Percentiles rank a stretch among this genome's conserved stretches.
Conservation (phyloP, 53 echinoderm and acorn worm genomes). For the Holothuria scabra region DNA sequence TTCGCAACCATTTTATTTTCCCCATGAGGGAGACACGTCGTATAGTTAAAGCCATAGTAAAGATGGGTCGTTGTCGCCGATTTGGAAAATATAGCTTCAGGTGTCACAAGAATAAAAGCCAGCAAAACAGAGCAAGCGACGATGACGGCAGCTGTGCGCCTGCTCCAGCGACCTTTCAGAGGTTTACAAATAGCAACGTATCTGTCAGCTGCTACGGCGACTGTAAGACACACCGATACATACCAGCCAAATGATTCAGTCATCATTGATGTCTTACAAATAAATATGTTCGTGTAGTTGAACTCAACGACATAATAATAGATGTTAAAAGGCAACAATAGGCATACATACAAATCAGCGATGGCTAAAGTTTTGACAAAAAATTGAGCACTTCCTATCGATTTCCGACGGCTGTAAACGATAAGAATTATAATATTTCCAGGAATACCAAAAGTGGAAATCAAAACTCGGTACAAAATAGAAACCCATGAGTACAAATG, state of each 20-base stretch:
- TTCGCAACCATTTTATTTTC: background rate
- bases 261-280: background rate
- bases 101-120: background rate
- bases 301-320: constrained; percentile 6
- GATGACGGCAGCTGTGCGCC: background rate
- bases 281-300: background rate
- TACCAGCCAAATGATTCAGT: constrained; percentile 32
- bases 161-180: constrained; percentile 14
- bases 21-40: background rate
- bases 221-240: background rate
- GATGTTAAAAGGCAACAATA: background rate
- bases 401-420: background rate
- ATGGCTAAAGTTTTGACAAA: constrained; percentile 29
- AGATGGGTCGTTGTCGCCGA: background rate
- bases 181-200: constrained; percentile 23
- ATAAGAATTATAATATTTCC: constrained; percentile 21
- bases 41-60: constrained; percentile 14
- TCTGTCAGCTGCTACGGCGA: constrained; percentile 26
- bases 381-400: constrained; percentile 21
- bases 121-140: background rate
- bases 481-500: constrained; percentile 8
- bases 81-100: background rate
- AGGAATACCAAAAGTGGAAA: constrained; percentile 19
- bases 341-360: constrained; percentile 18
- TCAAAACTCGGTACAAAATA: background rate